Percentiles rank a stretch among this genome's conserved stretches.
Evolutionary conservation across 2,888 invertebrate species (phyloP).

Genomic region (Gymnosoma rotundatum): DNA sequence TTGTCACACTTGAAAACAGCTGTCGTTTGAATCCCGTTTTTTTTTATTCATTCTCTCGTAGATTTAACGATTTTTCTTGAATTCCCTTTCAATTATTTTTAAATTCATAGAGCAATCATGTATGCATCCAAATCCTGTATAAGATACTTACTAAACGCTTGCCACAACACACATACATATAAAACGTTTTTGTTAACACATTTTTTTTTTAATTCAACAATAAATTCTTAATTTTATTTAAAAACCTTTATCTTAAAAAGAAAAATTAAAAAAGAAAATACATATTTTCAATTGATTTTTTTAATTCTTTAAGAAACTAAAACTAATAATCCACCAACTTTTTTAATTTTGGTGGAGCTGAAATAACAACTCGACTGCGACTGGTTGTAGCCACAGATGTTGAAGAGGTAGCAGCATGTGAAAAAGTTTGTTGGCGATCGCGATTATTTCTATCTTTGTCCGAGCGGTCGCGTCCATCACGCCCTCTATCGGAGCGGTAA

Average conservation of each 20-base stretch:
- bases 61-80: no score
- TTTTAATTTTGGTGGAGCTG: constrained; percentile 80
- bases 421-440: constrained; percentile 59
- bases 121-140: no score
- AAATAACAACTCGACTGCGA: constrained; percentile 79
- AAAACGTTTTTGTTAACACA: no score
- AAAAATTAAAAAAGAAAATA: constrained; percentile 2
- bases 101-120: no score
- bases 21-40: no score
- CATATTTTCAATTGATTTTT: no score
- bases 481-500: constrained; percentile 64
- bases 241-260: constrained; percentile 35
- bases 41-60: no score
- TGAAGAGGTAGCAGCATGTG: constrained; percentile 45
- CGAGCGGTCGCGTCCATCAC: constrained; percentile 66
- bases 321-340: constrained; percentile 79
- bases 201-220: constrained; percentile 41
- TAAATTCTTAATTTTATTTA: constrained; percentile 7
- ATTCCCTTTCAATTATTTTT: no score
- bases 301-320: background rate
- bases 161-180: no score
- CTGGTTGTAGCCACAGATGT: constrained; percentile 65
- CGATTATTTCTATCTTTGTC: constrained; percentile 66
- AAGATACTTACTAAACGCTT: background rate
- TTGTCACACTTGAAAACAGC: no score